Percentiles rank a stretch among this genome's conserved stretches.
Conservation (phyloP, 1,140 invertebrate species). For the Bombyx mori region ASM3026992v2 NC_085128.1:10733501-10734000, state of each 20-base stretch:
- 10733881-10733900: neutral
- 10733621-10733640: too few relatives aligned
- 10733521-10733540: too few relatives aligned
- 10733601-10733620: too few relatives aligned
- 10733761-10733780: constrained; percentile 62
- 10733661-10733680: constrained; percentile 73
- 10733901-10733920: neutral
- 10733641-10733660: constrained; percentile 22
- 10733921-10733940: neutral
- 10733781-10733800: constrained; percentile 75
- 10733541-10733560: too few relatives aligned
- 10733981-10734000: neutral
- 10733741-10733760: constrained; percentile 84
- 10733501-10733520: too few relatives aligned
- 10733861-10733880: neutral
- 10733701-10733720: constrained; percentile 52
- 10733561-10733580: too few relatives aligned
- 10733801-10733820: constrained; percentile 73
- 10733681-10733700: constrained; percentile 73
- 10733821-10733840: constrained; percentile 89
- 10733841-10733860: constrained; percentile 2
- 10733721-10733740: constrained; percentile 52
- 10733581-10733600: too few relatives aligned
- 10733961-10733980: neutral
- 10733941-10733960: neutral